These are phyloP conservation scores for Tauraco erythrolophus DNA, from an alignment of 2,113 vertebrate species.

Conservation along the genomic window DNA sequence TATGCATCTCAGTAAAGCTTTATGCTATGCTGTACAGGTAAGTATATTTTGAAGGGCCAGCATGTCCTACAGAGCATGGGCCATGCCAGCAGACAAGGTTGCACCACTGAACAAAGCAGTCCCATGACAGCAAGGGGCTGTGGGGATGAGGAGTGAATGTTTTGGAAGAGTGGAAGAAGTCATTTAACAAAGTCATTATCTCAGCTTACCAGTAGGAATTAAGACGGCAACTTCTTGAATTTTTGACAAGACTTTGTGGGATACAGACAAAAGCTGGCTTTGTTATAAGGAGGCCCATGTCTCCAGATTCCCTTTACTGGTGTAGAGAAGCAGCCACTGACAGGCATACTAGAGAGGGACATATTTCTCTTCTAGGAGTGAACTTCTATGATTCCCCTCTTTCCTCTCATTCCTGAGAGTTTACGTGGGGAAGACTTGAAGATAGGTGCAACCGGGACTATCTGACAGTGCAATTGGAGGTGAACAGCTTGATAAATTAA, in stretches of 20 bases:
- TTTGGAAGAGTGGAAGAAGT: neutral
- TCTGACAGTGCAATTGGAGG: neutral
- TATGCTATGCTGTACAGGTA: neutral
- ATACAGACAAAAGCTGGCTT: neutral
- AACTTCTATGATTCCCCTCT: neutral
- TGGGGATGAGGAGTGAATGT: neutral
- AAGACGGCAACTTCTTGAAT: neutral
- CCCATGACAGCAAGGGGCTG: neutral
- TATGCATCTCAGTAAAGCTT: neutral
- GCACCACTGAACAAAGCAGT: neutral
- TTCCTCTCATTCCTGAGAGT: neutral
- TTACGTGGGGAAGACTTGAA: neutral
- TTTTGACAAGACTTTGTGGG: neutral
- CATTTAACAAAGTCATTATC: neutral
- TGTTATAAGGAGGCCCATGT: neutral
- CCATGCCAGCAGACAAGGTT: neutral
- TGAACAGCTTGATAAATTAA: neutral
- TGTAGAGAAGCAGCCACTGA: neutral
- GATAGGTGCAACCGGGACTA: neutral
- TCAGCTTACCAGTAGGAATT: neutral
- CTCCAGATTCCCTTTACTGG: neutral
- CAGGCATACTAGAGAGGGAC: neutral
- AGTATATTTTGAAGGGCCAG: neutral
- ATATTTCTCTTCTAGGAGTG: neutral
- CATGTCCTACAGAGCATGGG: neutral